Percentiles rank a stretch among this genome's conserved stretches.
Conservation (phyloP, 2,888 invertebrate species). For the Tineola bisselliella region DNA sequence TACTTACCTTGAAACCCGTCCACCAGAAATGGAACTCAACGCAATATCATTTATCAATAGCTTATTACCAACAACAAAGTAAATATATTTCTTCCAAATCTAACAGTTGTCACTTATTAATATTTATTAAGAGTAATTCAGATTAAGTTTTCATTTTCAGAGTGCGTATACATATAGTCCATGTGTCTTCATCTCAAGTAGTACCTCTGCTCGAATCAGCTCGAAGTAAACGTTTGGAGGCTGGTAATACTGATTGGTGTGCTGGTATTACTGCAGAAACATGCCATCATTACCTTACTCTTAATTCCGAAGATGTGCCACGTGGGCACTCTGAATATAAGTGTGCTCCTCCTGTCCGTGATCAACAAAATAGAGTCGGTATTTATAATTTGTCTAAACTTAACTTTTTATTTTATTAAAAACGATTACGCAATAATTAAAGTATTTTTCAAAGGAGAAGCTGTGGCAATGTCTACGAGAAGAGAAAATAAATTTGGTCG, state of each 20-base stretch:
- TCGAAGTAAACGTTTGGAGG: slow-evolving; percentile 41
- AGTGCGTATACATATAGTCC: slow-evolving; percentile 73
- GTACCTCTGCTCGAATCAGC: slow-evolving; percentile 67
- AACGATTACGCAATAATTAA: too few species aligned
- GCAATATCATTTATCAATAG: slow-evolving; percentile 70
- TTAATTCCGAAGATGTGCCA: slow-evolving; percentile 72
- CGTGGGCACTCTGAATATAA: slow-evolving; percentile 74
- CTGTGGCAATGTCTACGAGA: slow-evolving; percentile 72
- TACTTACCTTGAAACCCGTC: slow-evolving; percentile 72
- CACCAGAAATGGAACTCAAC: slow-evolving; percentile 72
- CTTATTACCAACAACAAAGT: slow-evolving; percentile 68
- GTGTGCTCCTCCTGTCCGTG: slow-evolving; percentile 77
- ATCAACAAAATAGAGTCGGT: slow-evolving; percentile 65
- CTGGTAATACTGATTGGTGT: slow-evolving; percentile 62
- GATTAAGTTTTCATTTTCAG: too few species aligned
- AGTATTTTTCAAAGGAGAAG: slow-evolving; percentile 44
- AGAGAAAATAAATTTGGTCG: slow-evolving; percentile 70
- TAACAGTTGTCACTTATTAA: too few species aligned
- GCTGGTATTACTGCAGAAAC: slow-evolving; percentile 75
- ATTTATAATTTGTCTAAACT: too few species aligned
- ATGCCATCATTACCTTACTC: slow-evolving; percentile 76
- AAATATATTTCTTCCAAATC: slow-evolving; percentile 22
- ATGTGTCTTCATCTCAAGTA: slow-evolving; percentile 71
- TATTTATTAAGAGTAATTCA: too few species aligned
- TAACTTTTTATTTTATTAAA: too few species aligned